Evolutionary conservation across 2,113 vertebrate genomes (phyloP).

Genomic region (Uropsilus gracilis): DNA sequence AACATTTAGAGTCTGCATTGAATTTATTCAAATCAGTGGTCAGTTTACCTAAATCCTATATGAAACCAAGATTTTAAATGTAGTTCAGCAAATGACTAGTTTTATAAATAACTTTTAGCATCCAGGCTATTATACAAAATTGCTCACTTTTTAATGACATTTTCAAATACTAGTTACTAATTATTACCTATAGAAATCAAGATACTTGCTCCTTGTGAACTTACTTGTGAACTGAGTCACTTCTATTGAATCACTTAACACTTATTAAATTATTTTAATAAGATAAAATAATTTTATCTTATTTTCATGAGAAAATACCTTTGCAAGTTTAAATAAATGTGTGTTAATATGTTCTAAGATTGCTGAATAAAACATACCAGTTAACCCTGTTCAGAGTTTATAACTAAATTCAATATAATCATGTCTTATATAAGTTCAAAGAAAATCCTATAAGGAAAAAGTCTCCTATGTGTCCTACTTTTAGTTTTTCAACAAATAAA

Average conservation of each 20-base stretch:
- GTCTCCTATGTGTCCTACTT: background rate
- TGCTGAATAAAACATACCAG: conserved; percentile 20
- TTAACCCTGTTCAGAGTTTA: background rate
- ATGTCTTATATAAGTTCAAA: background rate
- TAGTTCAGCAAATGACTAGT: background rate
- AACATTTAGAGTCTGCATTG: background rate
- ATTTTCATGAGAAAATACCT: background rate
- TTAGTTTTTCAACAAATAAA: background rate
- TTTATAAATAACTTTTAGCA: background rate
- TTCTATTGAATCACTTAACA: conserved; percentile 24
- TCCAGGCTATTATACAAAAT: background rate
- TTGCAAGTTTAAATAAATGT: conserved; percentile 10
- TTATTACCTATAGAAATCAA: conserved; percentile 25
- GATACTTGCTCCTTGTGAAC: background rate
- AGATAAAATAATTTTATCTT: conserved; percentile 31
- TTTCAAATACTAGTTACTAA: background rate
- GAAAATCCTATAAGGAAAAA: background rate
- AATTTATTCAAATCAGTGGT: background rate
- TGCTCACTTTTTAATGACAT: background rate
- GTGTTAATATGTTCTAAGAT: background rate
- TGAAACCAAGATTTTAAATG: background rate
- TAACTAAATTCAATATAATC: conserved; percentile 31
- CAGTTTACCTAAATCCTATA: background rate
- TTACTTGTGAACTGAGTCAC: background rate
- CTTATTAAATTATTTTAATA: background rate